These are phyloP conservation scores for Alcedo quadribrachys DNA, from an alignment of 2,797 vertebrate genomes.

Conservation along the genomic window DNA sequence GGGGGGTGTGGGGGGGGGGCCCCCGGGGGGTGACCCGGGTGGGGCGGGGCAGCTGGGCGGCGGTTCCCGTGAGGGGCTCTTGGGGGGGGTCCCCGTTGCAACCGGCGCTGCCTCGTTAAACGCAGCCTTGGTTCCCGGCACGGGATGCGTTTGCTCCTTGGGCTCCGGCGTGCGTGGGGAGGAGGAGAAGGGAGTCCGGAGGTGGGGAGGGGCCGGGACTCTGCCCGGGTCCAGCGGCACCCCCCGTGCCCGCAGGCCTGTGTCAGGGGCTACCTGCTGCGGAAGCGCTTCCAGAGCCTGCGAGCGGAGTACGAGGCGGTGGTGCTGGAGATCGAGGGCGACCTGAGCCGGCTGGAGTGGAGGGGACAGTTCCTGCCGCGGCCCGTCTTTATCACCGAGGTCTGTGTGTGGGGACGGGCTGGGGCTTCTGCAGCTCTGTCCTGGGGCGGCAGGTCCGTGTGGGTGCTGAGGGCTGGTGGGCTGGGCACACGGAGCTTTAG, in stretches of 20 bases:
- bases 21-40: not conserved
- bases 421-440: not conserved
- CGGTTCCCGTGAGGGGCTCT: not conserved
- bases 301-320: slow-evolving; percentile 83
- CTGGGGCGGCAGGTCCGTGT: not conserved
- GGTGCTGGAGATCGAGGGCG: slow-evolving; percentile 87
- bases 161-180: too few relatives aligned
- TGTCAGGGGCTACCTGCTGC: slow-evolving; percentile 82
- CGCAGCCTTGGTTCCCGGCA: not conserved
- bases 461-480: fast-evolving
- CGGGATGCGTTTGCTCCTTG: not conserved
- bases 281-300: slow-evolving; percentile 75
- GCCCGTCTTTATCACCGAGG: slow-evolving; percentile 81
- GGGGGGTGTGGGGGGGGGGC: not conserved
- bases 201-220: not conserved
- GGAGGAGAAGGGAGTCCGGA: fast-evolving
- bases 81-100: too few relatives aligned
- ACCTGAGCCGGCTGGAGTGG: slow-evolving; percentile 80
- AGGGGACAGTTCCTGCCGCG: slow-evolving; percentile 64
- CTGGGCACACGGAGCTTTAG: fast-evolving
- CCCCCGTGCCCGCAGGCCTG: slow-evolving; percentile 75
- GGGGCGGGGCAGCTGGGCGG: too few relatives aligned
- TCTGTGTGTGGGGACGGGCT: not conserved
- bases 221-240: fast-evolving
- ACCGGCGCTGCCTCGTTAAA: not conserved